These are phyloP conservation scores for Pseudococcus jackbeardsleyi DNA, from an alignment of 2,888 invertebrate genomes.

Conservation along the genomic window DNA sequence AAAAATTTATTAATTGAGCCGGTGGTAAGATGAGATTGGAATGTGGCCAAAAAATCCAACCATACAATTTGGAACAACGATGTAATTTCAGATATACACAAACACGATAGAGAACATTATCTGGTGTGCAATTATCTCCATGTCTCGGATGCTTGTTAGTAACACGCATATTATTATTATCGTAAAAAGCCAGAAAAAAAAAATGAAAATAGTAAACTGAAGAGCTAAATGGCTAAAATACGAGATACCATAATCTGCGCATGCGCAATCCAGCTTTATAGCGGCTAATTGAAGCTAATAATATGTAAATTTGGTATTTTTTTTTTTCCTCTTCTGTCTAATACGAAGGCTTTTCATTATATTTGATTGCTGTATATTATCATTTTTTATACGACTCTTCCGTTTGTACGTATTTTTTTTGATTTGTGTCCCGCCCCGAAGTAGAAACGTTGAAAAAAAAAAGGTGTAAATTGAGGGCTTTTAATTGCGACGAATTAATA, in stretches of 20 bases:
- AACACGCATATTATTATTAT: conserved; percentile 8
- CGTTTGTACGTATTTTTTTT: conserved; percentile 22
- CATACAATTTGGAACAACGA: conserved; percentile 36
- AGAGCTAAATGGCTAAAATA: too few relatives aligned
- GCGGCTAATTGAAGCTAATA: conserved; percentile 36
- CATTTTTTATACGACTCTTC: conserved; percentile 26
- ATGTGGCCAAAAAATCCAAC: conserved; percentile 32
- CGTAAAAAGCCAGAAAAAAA: background rate
- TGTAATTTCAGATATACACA: conserved; percentile 11
- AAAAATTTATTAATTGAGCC: conserved; percentile 36
- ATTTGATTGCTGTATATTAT: conserved; percentile 14
- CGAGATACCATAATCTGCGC: background rate
- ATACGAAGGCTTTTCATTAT: conserved; percentile 15
- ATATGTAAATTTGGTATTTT: background rate
- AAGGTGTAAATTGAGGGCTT: conserved; percentile 13
- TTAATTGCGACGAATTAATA: conserved; percentile 49
- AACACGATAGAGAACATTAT: conserved; percentile 13
- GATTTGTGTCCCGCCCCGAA: background rate
- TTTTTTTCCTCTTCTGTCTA: background rate
- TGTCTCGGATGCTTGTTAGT: conserved; percentile 23
- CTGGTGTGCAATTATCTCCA: conserved; percentile 22
- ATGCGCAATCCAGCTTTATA: conserved; percentile 20
- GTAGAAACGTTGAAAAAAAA: background rate
- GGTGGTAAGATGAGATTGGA: conserved; percentile 18
- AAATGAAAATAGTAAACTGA: background rate